Conservation (phyloP, 2,888 invertebrate genomes). For the Coelopa pilipes region DNA sequence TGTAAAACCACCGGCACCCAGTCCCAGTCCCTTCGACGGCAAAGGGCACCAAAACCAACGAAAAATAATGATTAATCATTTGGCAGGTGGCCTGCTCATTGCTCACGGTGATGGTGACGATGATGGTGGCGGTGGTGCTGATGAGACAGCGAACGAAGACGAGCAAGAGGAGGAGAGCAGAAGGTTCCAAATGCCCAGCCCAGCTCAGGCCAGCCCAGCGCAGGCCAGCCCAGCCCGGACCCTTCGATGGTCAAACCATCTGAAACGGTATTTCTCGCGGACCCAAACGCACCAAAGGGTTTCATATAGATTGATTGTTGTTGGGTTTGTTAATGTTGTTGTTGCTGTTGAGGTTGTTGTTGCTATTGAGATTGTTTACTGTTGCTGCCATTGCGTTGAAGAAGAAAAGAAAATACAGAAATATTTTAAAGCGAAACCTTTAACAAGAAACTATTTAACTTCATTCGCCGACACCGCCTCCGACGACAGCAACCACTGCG, state of each 20-base stretch:
- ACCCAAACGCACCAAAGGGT: slow-evolving; percentile 28
- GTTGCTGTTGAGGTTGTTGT: too few relatives aligned
- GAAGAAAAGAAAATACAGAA: too few relatives aligned
- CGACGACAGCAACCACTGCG: slow-evolving; percentile 24
- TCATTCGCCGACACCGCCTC: slow-evolving; percentile 46
- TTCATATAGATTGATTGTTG: not conserved
- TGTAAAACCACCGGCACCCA: slow-evolving; percentile 24
- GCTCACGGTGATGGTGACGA: slow-evolving; percentile 18
- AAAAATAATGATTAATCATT: slow-evolving; percentile 62
- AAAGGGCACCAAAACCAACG: slow-evolving; percentile 22
- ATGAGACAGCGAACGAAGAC: too few relatives aligned
- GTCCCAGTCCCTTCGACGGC: slow-evolving; percentile 21
- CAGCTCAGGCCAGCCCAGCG: not conserved
- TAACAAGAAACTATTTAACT: slow-evolving; percentile 61
- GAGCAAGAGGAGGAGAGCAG: too few relatives aligned
- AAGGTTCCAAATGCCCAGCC: not conserved
- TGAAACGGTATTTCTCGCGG: slow-evolving; percentile 49
- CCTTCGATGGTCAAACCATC: slow-evolving; percentile 25
- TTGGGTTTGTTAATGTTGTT: too few relatives aligned
- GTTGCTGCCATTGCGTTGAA: too few relatives aligned
- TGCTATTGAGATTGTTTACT: too few relatives aligned
- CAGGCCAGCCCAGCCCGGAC: not conserved
- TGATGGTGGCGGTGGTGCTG: too few relatives aligned
- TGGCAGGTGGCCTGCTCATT: slow-evolving; percentile 56
- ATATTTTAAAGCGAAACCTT: slow-evolving; percentile 38